phyloP scores from a whole-genome alignment of 2,113 vertebrate species.

The Nestor notabilis region DNA sequence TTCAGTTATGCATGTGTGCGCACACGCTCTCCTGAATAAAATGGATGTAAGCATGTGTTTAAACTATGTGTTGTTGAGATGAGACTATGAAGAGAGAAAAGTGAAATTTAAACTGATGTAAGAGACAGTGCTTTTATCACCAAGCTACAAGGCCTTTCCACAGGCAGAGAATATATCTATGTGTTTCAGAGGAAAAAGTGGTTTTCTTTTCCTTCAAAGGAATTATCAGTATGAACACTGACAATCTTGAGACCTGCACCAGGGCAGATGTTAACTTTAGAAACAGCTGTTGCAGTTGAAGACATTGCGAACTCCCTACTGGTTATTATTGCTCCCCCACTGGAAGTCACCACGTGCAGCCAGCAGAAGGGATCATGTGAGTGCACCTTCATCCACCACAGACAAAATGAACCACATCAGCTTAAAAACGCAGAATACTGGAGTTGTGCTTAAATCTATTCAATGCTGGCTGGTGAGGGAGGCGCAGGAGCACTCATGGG shows the following conservation, averaged over 20 bases:
- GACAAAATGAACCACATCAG: not conserved
- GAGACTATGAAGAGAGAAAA: conserved; percentile 39
- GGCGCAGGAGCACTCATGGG: not conserved
- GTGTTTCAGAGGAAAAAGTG: not conserved
- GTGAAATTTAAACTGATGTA: conserved; percentile 41
- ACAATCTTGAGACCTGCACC: not conserved
- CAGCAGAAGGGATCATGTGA: not conserved
- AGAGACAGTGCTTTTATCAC: conserved; percentile 41
- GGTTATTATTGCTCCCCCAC: not conserved
- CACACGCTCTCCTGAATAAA: conserved; percentile 36
- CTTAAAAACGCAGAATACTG: not conserved
- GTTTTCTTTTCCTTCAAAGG: not conserved
- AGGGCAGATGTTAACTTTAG: conserved; percentile 2
- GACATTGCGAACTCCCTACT: not conserved
- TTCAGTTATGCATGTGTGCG: conserved; percentile 29
- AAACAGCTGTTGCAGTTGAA: not conserved
- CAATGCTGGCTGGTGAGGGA: not conserved
- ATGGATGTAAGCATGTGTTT: conserved; percentile 50
- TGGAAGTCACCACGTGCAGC: not conserved
- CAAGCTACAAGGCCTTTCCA: conserved; percentile 22
- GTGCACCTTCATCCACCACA: not conserved
- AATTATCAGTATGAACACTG: not conserved
- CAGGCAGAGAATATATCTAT: not conserved
- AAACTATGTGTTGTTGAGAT: conserved; percentile 59
- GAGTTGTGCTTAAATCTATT: not conserved